These are phyloP conservation scores for Actinopyga echinites DNA, from an alignment of 53 echinoderm and acorn worm species.

Conservation along the genomic window DNA sequence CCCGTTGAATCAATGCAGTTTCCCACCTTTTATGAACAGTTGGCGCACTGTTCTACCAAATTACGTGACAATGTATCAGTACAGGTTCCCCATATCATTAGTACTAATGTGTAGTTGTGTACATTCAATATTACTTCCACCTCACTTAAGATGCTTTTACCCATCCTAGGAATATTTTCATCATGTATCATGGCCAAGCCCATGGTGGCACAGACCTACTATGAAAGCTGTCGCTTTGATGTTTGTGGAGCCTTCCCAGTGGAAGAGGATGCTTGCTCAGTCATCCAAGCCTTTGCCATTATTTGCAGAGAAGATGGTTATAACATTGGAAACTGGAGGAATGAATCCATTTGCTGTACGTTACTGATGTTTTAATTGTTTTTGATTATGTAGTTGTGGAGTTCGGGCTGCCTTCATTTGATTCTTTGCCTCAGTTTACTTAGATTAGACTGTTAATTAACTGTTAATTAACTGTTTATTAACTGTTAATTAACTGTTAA, in stretches of 20 bases:
- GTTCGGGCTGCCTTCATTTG: neutral
- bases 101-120: too few relatives aligned
- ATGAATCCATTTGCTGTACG: constrained; percentile 63
- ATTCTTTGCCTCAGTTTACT: neutral
- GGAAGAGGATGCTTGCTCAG: constrained; percentile 54
- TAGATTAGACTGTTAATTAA: neutral
- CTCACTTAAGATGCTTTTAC: neutral
- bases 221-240: constrained; percentile 69
- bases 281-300: constrained; percentile 53
- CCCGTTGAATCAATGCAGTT: too few relatives aligned
- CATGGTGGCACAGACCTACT: constrained; percentile 45
- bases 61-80: too few relatives aligned
- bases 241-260: constrained; percentile 58
- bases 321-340: constrained; percentile 64
- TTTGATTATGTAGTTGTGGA: too few relatives aligned
- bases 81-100: too few relatives aligned
- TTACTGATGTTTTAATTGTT: neutral
- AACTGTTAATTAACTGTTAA: too few relatives aligned
- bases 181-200: constrained; percentile 36
- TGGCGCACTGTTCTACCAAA: too few relatives aligned
- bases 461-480: too few relatives aligned
- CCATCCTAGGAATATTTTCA: constrained; percentile 62
- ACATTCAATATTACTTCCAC: too few relatives aligned
- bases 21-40: too few relatives aligned
- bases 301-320: constrained; percentile 61